A percentile compares a stretch with the other conserved stretches of the same genome.
phyloP scores from a whole-genome alignment of 1,140 invertebrate genomes.

The Homalodisca vitripennis region DNA sequence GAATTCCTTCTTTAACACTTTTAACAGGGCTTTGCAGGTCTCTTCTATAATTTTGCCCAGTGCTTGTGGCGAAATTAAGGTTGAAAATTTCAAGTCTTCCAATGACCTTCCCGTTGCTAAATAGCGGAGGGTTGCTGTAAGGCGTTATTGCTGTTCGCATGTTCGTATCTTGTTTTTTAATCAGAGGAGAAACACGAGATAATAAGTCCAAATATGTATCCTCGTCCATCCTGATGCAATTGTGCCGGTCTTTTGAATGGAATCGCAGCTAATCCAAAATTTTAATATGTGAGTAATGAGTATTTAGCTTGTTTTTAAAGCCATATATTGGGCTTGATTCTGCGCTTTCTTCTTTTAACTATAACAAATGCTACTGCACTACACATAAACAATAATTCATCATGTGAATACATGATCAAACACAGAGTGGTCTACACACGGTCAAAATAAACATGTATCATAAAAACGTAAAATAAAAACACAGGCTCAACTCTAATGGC shows the following conservation, averaged over 20 bases:
- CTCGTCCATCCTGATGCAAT: conserved; percentile 38
- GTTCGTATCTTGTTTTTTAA: conserved; percentile 45
- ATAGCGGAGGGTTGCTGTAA: conserved; percentile 46
- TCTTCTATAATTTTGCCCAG: conserved; percentile 40
- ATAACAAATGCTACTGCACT: no score
- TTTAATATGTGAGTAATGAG: conserved; percentile 7
- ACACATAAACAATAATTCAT: no score
- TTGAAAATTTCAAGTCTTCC: conserved; percentile 45
- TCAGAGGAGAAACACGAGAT: conserved; percentile 42
- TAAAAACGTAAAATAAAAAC: no score
- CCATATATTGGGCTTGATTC: no score
- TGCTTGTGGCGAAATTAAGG: conserved; percentile 42
- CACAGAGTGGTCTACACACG: no score
- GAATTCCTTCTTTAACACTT: conserved; percentile 38
- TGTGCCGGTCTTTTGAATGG: conserved; percentile 35
- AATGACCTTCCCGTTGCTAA: conserved; percentile 45
- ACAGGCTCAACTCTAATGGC: no score
- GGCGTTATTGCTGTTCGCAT: conserved; percentile 46
- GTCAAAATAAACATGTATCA: no score
- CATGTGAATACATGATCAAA: no score
- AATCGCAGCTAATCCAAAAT: conserved; percentile 31
- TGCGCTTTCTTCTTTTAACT: no score
- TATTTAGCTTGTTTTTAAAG: no score
- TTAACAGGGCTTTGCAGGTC: conserved; percentile 41
- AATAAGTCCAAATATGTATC: conserved; percentile 40